phyloP scores from a whole-genome alignment of 2,888 invertebrate genomes.

The Conus canariensis region DNA sequence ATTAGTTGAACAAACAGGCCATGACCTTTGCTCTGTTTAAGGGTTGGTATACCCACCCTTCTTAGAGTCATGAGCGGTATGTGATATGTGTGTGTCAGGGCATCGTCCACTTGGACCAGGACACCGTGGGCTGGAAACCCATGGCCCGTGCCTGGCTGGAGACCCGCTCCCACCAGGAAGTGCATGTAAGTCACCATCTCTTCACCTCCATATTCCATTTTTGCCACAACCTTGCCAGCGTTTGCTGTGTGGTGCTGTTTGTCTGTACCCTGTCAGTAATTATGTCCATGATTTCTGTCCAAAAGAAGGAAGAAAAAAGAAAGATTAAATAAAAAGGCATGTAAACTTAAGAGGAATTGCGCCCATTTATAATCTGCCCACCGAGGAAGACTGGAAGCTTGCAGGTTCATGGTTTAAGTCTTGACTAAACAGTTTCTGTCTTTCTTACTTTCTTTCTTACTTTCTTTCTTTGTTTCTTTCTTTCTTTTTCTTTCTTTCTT shows the following conservation, averaged over 20 bases:
- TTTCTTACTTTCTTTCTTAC: not conserved
- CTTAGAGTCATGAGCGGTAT: not conserved
- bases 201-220: not conserved
- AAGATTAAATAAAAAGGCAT: too few species aligned
- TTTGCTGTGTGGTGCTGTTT: not conserved
- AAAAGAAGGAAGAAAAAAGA: too few species aligned
- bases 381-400: too few species aligned
- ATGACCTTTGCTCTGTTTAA: too few species aligned
- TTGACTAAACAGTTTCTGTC: not conserved
- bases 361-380: too few species aligned
- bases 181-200: constrained; percentile 71
- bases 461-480: not conserved
- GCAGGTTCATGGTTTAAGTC: too few species aligned
- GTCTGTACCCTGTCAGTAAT: not conserved
- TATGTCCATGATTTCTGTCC: not conserved
- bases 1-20: too few species aligned
- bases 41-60: too few species aligned
- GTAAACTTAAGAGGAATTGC: too few species aligned
- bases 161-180: constrained; percentile 74
- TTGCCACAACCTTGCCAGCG: not conserved
- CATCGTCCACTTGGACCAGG: constrained; percentile 76
- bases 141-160: constrained; percentile 78
- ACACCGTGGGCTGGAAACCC: constrained; percentile 78
- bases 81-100: constrained; percentile 64
- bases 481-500: not conserved